Base-by-base conservation (phyloP, 2,797 vertebrate species). In the Tenualosa thibaudeaui region DNA sequence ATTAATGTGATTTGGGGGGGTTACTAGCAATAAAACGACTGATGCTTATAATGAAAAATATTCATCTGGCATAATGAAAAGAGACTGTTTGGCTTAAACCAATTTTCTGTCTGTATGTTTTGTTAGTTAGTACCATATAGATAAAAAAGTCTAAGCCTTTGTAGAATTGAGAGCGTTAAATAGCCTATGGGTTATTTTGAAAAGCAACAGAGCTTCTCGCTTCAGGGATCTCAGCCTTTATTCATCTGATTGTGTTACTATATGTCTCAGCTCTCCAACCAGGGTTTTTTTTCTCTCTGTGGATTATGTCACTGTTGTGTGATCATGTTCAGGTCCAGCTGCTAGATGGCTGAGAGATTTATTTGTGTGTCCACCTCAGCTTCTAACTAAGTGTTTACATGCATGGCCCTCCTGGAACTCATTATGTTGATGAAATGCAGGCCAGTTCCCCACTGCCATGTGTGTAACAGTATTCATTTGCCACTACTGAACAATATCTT, bases 391-490 rank as follows among this genome's bases (percentile, higher is more conserved):
- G 43, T 82, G 50, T 46, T 65, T 58, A 46, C 22, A 46, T 56
- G 10, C 78, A 60, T 53, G 83, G 58, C 68, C 81, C 56, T 46
- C 81, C 51, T 49, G 81, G 75, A 60, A 22, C 58, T 62, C 56
- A 81, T 83, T 85, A 81, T 51, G 19, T 40, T 85, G 51, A 84
- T 85, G 50, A 9, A 82, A 56, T 31, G 19, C 13, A 15, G 68
- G 37, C 13, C 71, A 19, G 7, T 40, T 3, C 71, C 71, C 43
- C 71, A 40, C 12, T 71, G 31, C 6, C 2, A 19, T 82, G 83
- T 58, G 51, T 86, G 54, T n/a, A 83, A 56, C n/a, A 60, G 19
- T 24, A 53, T 37, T 83, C 50, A 7, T 22, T 26, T 68, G 46
- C 31, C 10, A 82, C 56, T 26, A 82, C 9, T 58, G 56, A 81